Conservation (phyloP, 2,797 vertebrate genomes). For the Stomatorhinus walkeri region DNA sequence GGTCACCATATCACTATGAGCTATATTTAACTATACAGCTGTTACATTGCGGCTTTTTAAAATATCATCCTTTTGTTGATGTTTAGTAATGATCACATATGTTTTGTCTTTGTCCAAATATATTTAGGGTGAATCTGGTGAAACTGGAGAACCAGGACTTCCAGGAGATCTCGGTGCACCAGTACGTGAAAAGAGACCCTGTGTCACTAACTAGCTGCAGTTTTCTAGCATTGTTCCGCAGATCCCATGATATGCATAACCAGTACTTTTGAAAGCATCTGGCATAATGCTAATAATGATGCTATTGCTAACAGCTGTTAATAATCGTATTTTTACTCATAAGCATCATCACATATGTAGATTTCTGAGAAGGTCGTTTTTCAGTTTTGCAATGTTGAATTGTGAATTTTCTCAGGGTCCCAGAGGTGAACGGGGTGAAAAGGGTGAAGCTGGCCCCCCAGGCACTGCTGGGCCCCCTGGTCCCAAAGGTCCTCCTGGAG, state of each 20-base stretch:
- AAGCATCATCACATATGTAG: neutral
- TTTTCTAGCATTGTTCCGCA: neutral
- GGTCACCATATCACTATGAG: neutral
- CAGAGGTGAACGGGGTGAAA: slow-evolving; percentile 90
- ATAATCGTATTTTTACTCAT: neutral
- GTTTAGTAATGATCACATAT: neutral
- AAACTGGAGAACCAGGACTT: slow-evolving; percentile 83
- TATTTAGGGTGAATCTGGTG: slow-evolving; percentile 83
- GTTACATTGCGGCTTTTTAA: neutral
- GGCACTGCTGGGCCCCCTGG: slow-evolving; percentile 86
- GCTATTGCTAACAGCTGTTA: neutral
- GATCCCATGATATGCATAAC: neutral
- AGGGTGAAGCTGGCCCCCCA: slow-evolving; percentile 82
- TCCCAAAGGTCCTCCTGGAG: slow-evolving; percentile 77
- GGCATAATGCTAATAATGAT: neutral
- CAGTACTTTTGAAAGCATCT: neutral
- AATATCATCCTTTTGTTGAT: neutral
- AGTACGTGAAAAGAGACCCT: slow-evolving; percentile 57
- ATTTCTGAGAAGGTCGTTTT: neutral
- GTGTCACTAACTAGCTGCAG: neutral
- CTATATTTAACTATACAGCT: neutral
- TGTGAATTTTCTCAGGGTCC: slow-evolving; percentile 62
- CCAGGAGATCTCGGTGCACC: slow-evolving; percentile 70
- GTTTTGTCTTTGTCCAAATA: neutral
- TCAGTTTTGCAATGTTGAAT: neutral